Base-by-base conservation (phyloP, 2,113 vertebrate genomes). In the Sardina pilchardus region DNA sequence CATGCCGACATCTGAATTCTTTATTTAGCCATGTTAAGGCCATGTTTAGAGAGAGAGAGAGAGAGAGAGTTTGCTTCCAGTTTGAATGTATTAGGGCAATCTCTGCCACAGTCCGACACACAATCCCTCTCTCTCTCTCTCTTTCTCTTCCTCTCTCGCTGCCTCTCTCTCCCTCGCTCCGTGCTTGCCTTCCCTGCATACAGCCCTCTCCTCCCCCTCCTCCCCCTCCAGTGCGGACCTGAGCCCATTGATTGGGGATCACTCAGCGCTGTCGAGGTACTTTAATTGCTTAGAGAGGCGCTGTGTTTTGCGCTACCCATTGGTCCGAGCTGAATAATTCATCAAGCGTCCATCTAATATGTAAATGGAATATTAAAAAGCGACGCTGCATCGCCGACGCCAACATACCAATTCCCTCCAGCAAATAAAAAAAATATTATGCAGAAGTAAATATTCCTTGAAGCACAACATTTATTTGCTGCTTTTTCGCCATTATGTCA, bases 21-120 rank as follows among this genome's bases (percentile, higher is more conserved):
- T 59, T 59, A 59, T 59, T 59, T 59, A 59, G n/a, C n/a, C n/a
- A n/a, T n/a, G n/a, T n/a, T n/a, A n/a, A n/a, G 53, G 53, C 53
- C 17, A 24, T 59, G 19, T 59, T 59, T 24, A 59, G 53, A 24
- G 5, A 24, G 6, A 59, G 19, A 59, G 53, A 24, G 53, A 17
- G 53, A 21, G 19, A 21, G 21, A 59, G 53, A 24, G 53, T 24
- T 59, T 59, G 53, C 19, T 59, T 19, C 53, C 53, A 59, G 53
- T 59, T 21, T 59, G 53, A 24, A 59, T 59, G 21, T 59, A 24
- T 59, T 24, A 59, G 53, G 53, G 6, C 19, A 59, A 14, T 53
- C 16, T 17, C 50, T 19, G 53, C 21, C 53, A 59, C 19, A 6
- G 53, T 6, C 3, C 19, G 19, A 59, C 19, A 59, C 21, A 59